Evolutionary conservation across 1,140 invertebrate species (phyloP).

Genomic region (Antheraea mylitta): DNA sequence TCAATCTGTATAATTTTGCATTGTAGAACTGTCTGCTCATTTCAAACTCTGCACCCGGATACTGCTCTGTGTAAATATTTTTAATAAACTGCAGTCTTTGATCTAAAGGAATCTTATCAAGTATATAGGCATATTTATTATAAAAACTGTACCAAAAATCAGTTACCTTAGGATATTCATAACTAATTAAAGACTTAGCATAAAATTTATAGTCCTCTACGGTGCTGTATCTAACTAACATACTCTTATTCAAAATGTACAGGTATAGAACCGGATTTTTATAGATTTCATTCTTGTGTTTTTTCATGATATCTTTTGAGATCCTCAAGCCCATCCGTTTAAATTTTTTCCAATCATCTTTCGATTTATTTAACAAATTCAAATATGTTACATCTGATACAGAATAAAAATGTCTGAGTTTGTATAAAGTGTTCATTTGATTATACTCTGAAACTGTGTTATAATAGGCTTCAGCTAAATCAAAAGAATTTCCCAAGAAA

Average conservation of each 20-base stretch:
- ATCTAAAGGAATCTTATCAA: conserved; percentile 39
- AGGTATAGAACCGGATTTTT: conserved; percentile 40
- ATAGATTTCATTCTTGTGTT: conserved; percentile 46
- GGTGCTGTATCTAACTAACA: conserved; percentile 35
- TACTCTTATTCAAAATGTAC: conserved; percentile 30
- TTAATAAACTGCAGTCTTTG: conserved; percentile 43
- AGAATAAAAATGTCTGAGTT: conserved; percentile 30
- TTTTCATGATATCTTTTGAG: conserved; percentile 50
- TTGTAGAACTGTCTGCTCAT: conserved; percentile 42
- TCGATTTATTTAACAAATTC: conserved; percentile 29
- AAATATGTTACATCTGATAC: conserved; percentile 29
- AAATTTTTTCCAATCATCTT: background rate
- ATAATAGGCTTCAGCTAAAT: conserved; percentile 23
- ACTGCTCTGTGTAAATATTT: conserved; percentile 41
- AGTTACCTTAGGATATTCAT: conserved; percentile 4
- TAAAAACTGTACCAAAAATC: conserved; percentile 48
- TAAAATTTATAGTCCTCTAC: conserved; percentile 44
- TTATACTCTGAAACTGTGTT: background rate
- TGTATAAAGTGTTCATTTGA: conserved; percentile 1
- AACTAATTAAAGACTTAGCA: conserved; percentile 33
- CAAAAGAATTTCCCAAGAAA: conserved; percentile 33
- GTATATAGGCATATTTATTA: conserved; percentile 29
- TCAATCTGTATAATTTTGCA: conserved; percentile 46
- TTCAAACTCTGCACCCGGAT: conserved; percentile 45
- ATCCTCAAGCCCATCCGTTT: conserved; percentile 26